These are phyloP conservation scores for Oryzias melastigma DNA, from an alignment of 2,113 vertebrate species.

Conservation along the genomic window DNA sequence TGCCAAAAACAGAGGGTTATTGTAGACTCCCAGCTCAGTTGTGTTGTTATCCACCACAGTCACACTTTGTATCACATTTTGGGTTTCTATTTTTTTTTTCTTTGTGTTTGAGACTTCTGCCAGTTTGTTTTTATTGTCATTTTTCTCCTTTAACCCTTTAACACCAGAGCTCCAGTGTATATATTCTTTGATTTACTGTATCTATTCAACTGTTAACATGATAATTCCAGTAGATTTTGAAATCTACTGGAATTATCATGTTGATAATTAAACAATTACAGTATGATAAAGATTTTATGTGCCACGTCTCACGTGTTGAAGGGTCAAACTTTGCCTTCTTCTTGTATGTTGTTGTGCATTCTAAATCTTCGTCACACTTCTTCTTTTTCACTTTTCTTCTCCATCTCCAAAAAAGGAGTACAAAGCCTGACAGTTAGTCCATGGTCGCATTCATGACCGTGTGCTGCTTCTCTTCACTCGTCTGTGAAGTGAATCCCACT, in stretches of 20 bases:
- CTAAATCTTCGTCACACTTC: background rate
- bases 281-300: no score
- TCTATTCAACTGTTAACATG: no score
- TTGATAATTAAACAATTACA: no score
- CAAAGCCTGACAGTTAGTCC: slow-evolving; percentile 28
- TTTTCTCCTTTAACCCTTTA: background rate
- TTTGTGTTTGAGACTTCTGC: background rate
- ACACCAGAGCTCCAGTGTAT: no score
- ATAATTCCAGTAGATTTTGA: no score
- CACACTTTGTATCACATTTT: slow-evolving; percentile 55
- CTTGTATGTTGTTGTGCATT: background rate
- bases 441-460: slow-evolving; percentile 2
- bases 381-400: slow-evolving; percentile 1
- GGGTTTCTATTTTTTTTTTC: slow-evolving; percentile 18
- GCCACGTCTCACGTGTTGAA: no score
- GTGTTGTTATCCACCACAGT: slow-evolving; percentile 53
- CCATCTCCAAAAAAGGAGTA: slow-evolving; percentile 15
- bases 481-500: slow-evolving; percentile 27
- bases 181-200: no score
- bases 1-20: slow-evolving; percentile 71
- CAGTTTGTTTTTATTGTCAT: background rate
- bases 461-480: slow-evolving; percentile 14
- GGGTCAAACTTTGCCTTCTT: background rate
- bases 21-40: slow-evolving; percentile 57
- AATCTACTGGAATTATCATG: no score